Evolutionary conservation across 2,888 invertebrate genomes (phyloP).

Genomic region (Sericinus montela): DNA sequence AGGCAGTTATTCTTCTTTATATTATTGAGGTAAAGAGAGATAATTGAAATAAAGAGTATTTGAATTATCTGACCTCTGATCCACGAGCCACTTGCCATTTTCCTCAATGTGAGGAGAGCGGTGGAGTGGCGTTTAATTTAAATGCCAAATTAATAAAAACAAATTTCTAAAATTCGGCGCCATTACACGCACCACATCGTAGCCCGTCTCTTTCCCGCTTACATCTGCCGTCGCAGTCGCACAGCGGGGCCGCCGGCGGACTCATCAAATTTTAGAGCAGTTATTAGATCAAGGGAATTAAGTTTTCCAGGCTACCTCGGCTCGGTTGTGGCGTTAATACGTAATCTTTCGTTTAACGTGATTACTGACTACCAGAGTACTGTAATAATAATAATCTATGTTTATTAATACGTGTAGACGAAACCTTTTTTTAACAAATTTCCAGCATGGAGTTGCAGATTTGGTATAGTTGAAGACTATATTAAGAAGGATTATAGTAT

Average conservation of each 20-base stretch:
- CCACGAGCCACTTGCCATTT: too few species aligned
- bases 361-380: background rate
- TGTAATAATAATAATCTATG: background rate
- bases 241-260: background rate
- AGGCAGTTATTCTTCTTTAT: too few species aligned
- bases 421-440: too few species aligned
- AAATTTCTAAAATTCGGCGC: background rate
- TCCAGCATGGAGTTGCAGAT: too few species aligned
- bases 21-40: too few species aligned
- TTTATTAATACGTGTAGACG: too few species aligned
- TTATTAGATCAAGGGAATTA: constrained; percentile 6
- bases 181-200: background rate
- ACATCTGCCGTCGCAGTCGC: background rate
- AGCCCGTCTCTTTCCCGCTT: background rate
- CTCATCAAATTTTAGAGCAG: constrained; percentile 7
- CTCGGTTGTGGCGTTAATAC: constrained; percentile 2
- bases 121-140: background rate
- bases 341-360: background rate
- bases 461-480: too few species aligned
- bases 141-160: background rate
- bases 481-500: too few species aligned
- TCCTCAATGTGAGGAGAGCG: too few species aligned
- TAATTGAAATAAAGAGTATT: too few species aligned
- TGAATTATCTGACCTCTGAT: too few species aligned
- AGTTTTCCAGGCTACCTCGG: background rate